phyloP scores from a whole-genome alignment of 1,140 invertebrate genomes.

The Solenopsis fugax region DNA sequence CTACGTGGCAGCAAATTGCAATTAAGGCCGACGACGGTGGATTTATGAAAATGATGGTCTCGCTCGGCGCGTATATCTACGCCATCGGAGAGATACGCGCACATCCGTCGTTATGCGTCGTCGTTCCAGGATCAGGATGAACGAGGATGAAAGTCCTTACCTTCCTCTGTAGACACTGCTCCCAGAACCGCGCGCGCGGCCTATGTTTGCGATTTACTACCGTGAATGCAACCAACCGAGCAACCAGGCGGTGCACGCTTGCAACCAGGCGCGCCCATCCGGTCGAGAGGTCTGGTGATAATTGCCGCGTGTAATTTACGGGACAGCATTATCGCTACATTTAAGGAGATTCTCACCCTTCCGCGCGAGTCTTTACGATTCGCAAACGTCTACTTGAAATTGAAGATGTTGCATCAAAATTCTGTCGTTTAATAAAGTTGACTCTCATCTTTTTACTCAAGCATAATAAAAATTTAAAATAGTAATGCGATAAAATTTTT shows the following conservation, averaged over 20 bases:
- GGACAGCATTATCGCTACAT: conserved; percentile 32
- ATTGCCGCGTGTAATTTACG: conserved; percentile 57
- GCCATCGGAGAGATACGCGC: conserved; percentile 45
- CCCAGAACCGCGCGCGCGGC: not conserved
- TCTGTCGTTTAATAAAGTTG: not conserved
- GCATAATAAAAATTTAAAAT: not conserved
- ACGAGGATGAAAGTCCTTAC: conserved; percentile 50
- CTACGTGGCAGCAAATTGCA: conserved; percentile 75
- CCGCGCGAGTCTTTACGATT: not conserved
- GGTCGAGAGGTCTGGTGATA: conserved; percentile 49
- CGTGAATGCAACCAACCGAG: conserved; percentile 35
- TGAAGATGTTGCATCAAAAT: conserved; percentile 14
- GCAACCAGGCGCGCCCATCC: conserved; percentile 52
- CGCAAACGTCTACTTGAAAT: not conserved
- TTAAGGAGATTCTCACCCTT: conserved; percentile 32
- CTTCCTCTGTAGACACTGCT: conserved; percentile 6
- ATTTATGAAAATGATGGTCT: conserved; percentile 77
- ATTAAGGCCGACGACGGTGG: conserved; percentile 77
- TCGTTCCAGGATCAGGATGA: conserved; percentile 51
- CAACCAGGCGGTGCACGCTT: not conserved
- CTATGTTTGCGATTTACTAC: conserved; percentile 56
- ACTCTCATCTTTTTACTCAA: not conserved
- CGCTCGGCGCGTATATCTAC: conserved; percentile 24
- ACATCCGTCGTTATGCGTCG: conserved; percentile 24
- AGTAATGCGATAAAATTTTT: not conserved